Evolutionary conservation across 2,113 vertebrate genomes (phyloP), one percentile per base, ranked within the genome.

Genomic region (Ancistrus triradiatus): DNA sequence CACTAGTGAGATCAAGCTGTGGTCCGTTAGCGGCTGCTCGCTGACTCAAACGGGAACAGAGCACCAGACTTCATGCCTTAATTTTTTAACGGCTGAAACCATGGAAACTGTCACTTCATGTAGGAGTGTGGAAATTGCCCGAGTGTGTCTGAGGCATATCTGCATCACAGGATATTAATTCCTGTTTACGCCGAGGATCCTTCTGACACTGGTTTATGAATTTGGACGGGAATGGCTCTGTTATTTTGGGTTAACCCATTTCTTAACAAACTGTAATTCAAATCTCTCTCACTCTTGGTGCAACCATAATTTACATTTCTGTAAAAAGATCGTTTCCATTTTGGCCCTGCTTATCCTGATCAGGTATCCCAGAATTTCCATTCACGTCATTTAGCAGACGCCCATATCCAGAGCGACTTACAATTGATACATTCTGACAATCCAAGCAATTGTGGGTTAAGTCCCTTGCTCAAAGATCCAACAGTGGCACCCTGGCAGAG

Each of bases 61-160:
- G 55, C 51, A 1, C 59, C 71, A 37, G 53, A 68, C 58, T 66
- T 68, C 56, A 53, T 40, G 59, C 64, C 43, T 79, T 77, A 69
- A 74, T 68, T 75, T 69, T 72, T 46, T 56, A 13, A 59, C 57
- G 72, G 67, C 49, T 47, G 74, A 63, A 69, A 75, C 75, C 79
- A 72, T 76, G 72, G 77, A 78, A 75, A 81, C 79, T 25, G 65
- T 50, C 55, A 59, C 72, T 70, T 73, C 64, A 13, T 43, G 65
- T 63, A 1, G 44, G 2, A 42, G 60, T 11, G 65, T 28, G 65
- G 77, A 79, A 73, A 81, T 78, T 35, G 58, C 47, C 59, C 66
- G 66, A 72, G 69, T 59, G 7, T 43, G 47, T 58, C 1, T 31
- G 1, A 42, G 52, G 6, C 65, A 21, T 59, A 78, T 75, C 58